A percentile compares a stretch with the other conserved stretches of the same genome.
These are phyloP conservation scores for Dyspetes luteomarginatus DNA, from an alignment of 2,888 invertebrate genomes.

Conservation along the genomic window DNA sequence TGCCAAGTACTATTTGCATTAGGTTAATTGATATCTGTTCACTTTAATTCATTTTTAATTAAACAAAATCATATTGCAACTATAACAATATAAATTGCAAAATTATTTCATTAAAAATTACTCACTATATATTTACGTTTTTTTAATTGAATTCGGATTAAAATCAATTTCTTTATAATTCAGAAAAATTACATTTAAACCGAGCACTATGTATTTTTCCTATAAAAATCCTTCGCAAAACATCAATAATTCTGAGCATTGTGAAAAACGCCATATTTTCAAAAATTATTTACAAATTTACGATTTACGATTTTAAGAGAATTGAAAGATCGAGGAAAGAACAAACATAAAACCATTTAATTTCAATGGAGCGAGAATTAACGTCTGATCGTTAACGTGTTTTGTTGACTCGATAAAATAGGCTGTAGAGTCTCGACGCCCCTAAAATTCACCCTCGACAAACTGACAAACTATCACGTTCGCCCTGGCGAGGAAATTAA, in stretches of 20 bases:
- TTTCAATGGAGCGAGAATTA: constrained; percentile 16
- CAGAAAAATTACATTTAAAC: background rate
- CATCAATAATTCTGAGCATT: background rate
- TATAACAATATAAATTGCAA: too few relatives aligned
- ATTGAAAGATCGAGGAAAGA: background rate
- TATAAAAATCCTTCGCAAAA: background rate
- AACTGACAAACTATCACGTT: constrained; percentile 14
- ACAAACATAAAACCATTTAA: constrained; percentile 3
- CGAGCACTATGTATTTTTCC: too few relatives aligned
- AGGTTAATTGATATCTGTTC: too few relatives aligned
- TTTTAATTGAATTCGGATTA: too few relatives aligned
- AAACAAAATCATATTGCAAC: too few relatives aligned
- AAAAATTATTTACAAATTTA: too few relatives aligned
- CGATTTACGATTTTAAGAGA: background rate
- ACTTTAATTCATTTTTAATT: too few relatives aligned
- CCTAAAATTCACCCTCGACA: background rate
- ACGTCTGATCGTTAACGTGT: constrained; percentile 37
- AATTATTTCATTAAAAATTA: too few relatives aligned
- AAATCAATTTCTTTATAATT: too few relatives aligned
- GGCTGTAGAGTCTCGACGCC: background rate
- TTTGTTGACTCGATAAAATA: constrained; percentile 27
- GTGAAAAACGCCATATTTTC: too few relatives aligned
- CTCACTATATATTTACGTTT: too few relatives aligned
- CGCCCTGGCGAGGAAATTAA: constrained; percentile 15
- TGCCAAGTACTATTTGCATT: too few relatives aligned